phyloP scores from a whole-genome alignment of 2,797 vertebrate genomes.

The Pipistrellus pygmaeus region DNA sequence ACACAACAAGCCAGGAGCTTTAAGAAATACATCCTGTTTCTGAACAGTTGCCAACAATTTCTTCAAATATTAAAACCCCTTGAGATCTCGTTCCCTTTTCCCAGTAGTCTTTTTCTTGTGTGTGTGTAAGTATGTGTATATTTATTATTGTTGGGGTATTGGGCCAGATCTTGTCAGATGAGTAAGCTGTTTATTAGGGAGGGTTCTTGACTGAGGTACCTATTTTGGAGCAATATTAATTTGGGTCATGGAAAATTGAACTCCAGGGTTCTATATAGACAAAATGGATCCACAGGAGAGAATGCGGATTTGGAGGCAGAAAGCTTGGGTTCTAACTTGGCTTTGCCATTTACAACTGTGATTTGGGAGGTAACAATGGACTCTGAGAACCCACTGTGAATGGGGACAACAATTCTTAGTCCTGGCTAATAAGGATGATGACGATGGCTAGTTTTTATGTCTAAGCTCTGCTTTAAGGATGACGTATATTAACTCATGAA shows the following conservation, averaged over 20 bases:
- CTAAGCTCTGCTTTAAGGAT: slow-evolving; percentile 52
- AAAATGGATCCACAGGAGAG: not conserved
- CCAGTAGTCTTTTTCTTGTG: not conserved
- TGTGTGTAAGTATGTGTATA: not conserved
- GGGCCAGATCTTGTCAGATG: slow-evolving; percentile 21
- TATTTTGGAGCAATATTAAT: slow-evolving; percentile 25
- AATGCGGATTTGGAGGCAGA: slow-evolving; percentile 6
- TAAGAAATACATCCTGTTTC: slow-evolving; percentile 63
- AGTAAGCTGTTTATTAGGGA: slow-evolving; percentile 6
- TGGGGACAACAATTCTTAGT: not conserved
- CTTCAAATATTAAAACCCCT: slow-evolving; percentile 10
- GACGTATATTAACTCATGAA: slow-evolving; percentile 24
- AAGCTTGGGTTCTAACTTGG: slow-evolving; percentile 17
- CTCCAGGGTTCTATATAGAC: not conserved
- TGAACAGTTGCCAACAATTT: slow-evolving; percentile 52
- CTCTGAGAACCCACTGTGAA: not conserved
- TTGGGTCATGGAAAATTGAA: not conserved
- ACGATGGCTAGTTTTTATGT: slow-evolving; percentile 17
- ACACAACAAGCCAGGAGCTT: not conserved
- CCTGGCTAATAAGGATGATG: not conserved
- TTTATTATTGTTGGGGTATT: not conserved
- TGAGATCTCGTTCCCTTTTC: not conserved
- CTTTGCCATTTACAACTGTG: not conserved
- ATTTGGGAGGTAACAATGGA: slow-evolving; percentile 18
- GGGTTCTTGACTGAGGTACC: not conserved